These are phyloP conservation scores for Drosophila nigrodunni DNA, from an alignment of 1,140 invertebrate genomes.

Conservation along the genomic window DNA sequence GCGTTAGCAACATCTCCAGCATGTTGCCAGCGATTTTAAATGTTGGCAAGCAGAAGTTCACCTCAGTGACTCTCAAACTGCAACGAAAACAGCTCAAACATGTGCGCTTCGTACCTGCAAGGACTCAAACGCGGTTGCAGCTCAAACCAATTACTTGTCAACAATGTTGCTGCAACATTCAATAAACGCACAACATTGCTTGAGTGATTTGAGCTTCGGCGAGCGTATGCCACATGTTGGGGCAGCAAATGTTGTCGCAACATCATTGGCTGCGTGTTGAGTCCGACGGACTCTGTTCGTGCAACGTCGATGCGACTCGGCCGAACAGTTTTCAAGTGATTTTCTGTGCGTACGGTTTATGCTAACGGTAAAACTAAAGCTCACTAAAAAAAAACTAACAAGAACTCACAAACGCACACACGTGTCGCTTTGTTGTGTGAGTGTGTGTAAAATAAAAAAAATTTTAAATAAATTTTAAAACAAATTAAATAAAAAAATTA, in stretches of 20 bases:
- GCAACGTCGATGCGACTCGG: conserved; percentile 18
- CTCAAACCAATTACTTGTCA: conserved; percentile 28
- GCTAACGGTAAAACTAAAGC: conserved; percentile 54
- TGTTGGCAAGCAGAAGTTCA: conserved; percentile 15
- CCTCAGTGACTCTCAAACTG: conserved; percentile 24
- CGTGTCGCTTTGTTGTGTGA: conserved; percentile 29
- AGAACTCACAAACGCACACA: conserved; percentile 16
- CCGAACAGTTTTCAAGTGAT: conserved; percentile 69
- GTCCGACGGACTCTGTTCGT: conserved; percentile 21
- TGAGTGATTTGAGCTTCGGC: conserved; percentile 2
- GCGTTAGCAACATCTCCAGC: no score
- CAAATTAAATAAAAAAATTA: conserved; percentile 1
- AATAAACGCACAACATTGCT: not conserved
- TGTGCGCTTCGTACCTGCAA: conserved; percentile 8
- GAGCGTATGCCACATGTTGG: conserved; percentile 3
- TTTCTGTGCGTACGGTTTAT: conserved; percentile 59
- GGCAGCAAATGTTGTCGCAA: conserved; percentile 45
- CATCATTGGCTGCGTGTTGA: conserved; percentile 34
- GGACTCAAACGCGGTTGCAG: not conserved
- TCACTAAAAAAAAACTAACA: not conserved
- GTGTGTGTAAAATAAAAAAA: conserved; percentile 1
- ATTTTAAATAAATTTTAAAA: not conserved
- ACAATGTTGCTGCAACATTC: conserved; percentile 15
- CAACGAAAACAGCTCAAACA: conserved; percentile 6
- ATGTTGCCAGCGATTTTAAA: not conserved